These are phyloP conservation scores for Hoplostethus atlanticus DNA, from an alignment of 2,797 vertebrate species.

Conservation along the genomic window DNA sequence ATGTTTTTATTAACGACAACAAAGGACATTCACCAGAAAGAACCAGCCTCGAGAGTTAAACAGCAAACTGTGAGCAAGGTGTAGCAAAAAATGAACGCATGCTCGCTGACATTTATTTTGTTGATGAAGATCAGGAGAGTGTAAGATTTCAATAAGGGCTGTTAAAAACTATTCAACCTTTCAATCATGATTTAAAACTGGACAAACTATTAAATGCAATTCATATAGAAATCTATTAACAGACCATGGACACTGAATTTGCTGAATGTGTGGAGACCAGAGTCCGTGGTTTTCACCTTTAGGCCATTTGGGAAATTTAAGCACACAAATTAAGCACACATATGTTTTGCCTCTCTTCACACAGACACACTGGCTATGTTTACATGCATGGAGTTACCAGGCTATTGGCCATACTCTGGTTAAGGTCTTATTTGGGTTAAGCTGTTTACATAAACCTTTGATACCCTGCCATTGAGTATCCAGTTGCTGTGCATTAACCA, in stretches of 20 bases:
- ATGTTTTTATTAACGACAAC: background rate
- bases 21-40: too few species aligned
- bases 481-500: too few species aligned
- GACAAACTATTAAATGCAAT: background rate
- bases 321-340: background rate
- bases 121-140: slow-evolving; percentile 3
- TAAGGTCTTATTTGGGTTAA: too few species aligned
- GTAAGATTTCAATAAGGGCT: background rate
- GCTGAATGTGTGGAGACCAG: too few species aligned
- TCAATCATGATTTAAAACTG: background rate
- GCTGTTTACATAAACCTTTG: too few species aligned
- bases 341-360: background rate
- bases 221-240: background rate
- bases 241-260: too few species aligned
- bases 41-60: background rate
- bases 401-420: too few species aligned
- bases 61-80: background rate
- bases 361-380: too few species aligned
- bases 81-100: background rate
- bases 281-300: background rate
- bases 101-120: background rate
- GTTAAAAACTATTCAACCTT: background rate
- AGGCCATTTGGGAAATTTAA: too few species aligned
- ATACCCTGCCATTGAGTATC: too few species aligned
- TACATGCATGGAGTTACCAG: too few species aligned